These are phyloP conservation scores for Heterodera filipjevi DNA, from an alignment of 2,888 invertebrate species.

Conservation along the genomic window DNA sequence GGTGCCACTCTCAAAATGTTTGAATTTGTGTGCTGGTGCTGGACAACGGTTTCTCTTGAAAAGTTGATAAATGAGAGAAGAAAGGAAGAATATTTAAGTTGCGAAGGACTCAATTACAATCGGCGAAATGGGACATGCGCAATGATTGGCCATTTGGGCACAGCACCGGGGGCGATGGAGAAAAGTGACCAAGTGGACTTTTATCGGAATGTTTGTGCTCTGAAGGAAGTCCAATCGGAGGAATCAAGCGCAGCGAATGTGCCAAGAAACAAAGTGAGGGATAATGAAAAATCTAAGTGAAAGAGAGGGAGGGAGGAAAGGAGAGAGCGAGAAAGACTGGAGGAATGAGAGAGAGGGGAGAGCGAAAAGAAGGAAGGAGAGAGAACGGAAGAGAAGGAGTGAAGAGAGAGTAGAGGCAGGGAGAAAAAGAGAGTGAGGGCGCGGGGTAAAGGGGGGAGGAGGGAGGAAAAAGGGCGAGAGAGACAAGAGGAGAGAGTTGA, in stretches of 20 bases:
- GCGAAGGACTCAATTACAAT: slow-evolving; percentile 65
- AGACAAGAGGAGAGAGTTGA: no score
- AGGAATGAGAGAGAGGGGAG: no score
- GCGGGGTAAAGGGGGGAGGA: no score
- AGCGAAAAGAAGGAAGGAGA: no score
- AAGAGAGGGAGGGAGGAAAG: no score
- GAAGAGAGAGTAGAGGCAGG: no score
- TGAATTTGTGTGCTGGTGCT: slow-evolving; percentile 54
- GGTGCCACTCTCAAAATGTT: slow-evolving; percentile 59
- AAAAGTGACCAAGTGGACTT: slow-evolving; percentile 61
- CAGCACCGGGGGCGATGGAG: slow-evolving; percentile 48
- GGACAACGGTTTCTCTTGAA: slow-evolving; percentile 20
- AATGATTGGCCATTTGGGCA: slow-evolving; percentile 55
- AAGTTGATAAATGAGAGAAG: slow-evolving; percentile 8
- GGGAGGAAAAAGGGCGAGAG: no score
- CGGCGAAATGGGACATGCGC: slow-evolving; percentile 61
- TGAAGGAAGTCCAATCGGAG: slow-evolving; percentile 42
- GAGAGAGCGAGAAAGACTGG: no score
- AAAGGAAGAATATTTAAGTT: slow-evolving; percentile 39
- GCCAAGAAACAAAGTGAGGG: slow-evolving; percentile 43
- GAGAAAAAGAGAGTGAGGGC: no score
- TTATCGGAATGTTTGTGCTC: slow-evolving; percentile 63
- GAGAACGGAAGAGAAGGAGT: no score
- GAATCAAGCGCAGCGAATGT: slow-evolving; percentile 55
- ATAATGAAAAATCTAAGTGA: background rate